These are phyloP conservation scores for Pterocles gutturalis DNA, from an alignment of 2,113 vertebrate genomes.

Conservation along the genomic window DNA sequence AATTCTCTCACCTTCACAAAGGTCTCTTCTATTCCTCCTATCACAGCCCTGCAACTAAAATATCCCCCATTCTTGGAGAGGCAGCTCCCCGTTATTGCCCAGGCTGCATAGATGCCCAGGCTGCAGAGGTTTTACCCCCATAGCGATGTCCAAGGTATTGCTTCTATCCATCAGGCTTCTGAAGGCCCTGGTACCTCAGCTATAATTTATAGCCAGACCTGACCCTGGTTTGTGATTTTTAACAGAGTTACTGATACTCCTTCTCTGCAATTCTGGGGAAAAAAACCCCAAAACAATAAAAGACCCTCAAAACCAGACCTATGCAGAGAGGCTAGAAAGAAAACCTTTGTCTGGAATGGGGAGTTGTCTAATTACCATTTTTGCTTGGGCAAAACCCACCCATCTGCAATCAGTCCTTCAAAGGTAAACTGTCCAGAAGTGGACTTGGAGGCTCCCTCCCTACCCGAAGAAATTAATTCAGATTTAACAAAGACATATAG, in stretches of 20 bases:
- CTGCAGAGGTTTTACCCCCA: not conserved
- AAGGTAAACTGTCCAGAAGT: not conserved
- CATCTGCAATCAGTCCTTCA: not conserved
- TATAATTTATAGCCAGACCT: not conserved
- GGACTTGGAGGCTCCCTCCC: not conserved
- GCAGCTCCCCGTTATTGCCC: not conserved
- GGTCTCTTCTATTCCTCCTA: not conserved
- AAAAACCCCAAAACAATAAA: no score
- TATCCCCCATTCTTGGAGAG: not conserved
- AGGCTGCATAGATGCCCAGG: not conserved
- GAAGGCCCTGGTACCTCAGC: not conserved
- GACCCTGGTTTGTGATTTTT: not conserved
- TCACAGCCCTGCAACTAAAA: not conserved
- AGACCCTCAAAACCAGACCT: not conserved
- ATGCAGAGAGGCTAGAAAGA: not conserved
- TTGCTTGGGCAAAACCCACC: not conserved
- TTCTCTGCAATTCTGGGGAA: not conserved
- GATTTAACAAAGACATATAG: not conserved
- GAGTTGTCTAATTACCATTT: not conserved
- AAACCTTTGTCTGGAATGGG: not conserved
- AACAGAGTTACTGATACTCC: not conserved
- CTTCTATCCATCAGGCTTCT: not conserved
- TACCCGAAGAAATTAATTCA: not conserved
- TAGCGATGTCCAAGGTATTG: rapidly evolving
- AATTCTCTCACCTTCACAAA: not conserved